Evolutionary conservation across 2,888 invertebrate genomes (phyloP).

Genomic region (Nipponacmea schrenckii): DNA sequence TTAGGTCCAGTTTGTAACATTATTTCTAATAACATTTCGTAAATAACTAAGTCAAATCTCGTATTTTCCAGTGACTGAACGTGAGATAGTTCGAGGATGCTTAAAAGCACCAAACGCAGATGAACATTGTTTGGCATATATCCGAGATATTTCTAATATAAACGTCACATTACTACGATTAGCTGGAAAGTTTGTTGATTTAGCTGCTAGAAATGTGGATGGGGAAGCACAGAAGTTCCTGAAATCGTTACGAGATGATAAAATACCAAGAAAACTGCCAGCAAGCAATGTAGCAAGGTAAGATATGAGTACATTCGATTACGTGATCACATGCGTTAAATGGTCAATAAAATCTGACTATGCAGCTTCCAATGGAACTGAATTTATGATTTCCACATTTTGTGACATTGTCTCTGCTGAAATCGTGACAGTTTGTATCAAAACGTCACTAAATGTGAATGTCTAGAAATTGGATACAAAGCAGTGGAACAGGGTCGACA

Average conservation of each 20-base stretch:
- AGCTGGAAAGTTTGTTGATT: constrained; percentile 94
- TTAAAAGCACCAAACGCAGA: constrained; percentile 92
- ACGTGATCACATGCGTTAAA: neutral
- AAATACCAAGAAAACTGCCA: constrained; percentile 75
- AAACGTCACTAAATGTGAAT: too few species aligned
- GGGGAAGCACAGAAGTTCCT: constrained; percentile 90
- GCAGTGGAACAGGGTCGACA: too few species aligned
- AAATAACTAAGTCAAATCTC: too few species aligned
- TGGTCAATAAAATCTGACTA: too few species aligned
- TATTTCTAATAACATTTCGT: too few species aligned
- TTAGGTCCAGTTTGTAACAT: too few species aligned
- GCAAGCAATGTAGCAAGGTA: constrained; percentile 41
- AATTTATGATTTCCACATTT: too few species aligned
- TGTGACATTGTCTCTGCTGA: too few species aligned
- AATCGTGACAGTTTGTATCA: too few species aligned
- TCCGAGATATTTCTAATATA: constrained; percentile 94
- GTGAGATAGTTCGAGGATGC: constrained; percentile 96
- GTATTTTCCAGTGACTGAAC: constrained; percentile 83
- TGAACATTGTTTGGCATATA: constrained; percentile 93
- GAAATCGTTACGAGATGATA: constrained; percentile 87
- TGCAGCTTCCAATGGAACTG: too few species aligned
- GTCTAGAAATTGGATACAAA: too few species aligned
- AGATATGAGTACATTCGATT: neutral
- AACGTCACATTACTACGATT: constrained; percentile 85
- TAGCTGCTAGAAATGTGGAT: constrained; percentile 80